A percentile compares a stretch with the other conserved stretches of the same genome.
These are phyloP conservation scores for Ramazzottius varieornatus DNA, from an alignment of 2,888 invertebrate species.

Conservation along the genomic window DNA sequence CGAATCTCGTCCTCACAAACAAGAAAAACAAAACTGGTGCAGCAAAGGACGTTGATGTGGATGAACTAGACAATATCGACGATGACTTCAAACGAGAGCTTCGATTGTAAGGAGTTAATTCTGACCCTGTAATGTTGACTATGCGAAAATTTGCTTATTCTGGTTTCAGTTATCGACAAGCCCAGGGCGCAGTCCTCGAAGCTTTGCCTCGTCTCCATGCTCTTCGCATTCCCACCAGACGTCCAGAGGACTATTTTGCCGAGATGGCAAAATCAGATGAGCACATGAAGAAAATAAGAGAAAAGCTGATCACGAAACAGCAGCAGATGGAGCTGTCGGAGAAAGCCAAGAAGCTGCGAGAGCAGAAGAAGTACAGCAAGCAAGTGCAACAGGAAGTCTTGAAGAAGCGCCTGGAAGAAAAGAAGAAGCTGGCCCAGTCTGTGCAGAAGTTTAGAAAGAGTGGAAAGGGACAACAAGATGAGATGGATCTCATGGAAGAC, in stretches of 20 bases:
- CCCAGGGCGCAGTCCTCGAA: slow-evolving; percentile 49
- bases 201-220: slow-evolving; percentile 49
- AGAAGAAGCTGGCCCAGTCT: slow-evolving; percentile 65
- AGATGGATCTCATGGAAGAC: slow-evolving; percentile 6
- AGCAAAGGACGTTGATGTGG: slow-evolving; percentile 10
- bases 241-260: slow-evolving; percentile 89
- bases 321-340: slow-evolving; percentile 59
- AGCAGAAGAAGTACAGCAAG: slow-evolving; percentile 74
- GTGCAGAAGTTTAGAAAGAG: slow-evolving; percentile 77
- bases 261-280: slow-evolving; percentile 93
- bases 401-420: slow-evolving; percentile 59
- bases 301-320: slow-evolving; percentile 55
- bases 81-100: slow-evolving; percentile 76
- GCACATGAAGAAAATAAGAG: slow-evolving; percentile 83
- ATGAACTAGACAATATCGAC: slow-evolving; percentile 15
- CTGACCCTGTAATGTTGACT: no score
- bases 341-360: slow-evolving; percentile 59
- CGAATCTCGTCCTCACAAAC: not conserved
- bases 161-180: slow-evolving; percentile 24
- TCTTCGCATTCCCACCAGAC: slow-evolving; percentile 44
- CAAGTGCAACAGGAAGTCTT: slow-evolving; percentile 50
- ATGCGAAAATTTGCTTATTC: no score
- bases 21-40: slow-evolving; percentile 11
- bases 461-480: slow-evolving; percentile 8
- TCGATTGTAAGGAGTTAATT: slow-evolving; percentile 34